Percentiles rank a stretch among this genome's conserved stretches.
Conservation (phyloP, 2,888 invertebrate species). For the Coelinius sp. region DNA sequence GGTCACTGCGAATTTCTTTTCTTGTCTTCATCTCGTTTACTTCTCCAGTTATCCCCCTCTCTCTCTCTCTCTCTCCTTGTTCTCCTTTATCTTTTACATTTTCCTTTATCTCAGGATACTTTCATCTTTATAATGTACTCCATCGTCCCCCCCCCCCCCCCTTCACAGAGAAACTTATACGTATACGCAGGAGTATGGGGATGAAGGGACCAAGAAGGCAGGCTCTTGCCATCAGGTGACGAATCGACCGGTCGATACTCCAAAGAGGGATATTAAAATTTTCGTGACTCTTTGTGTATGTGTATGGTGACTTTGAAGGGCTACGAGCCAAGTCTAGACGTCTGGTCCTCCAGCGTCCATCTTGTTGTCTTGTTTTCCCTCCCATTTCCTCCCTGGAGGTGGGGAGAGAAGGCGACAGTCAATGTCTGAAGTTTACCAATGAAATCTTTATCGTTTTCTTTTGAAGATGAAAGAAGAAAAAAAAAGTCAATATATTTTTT, state of each 20-base stretch:
- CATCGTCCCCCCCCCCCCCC: not conserved
- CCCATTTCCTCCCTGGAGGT: not conserved
- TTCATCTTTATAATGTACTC: slow-evolving; percentile 33
- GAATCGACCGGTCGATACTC: slow-evolving; percentile 18
- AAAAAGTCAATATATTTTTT: not conserved
- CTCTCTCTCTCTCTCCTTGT: not conserved
- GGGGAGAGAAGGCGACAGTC: not conserved
- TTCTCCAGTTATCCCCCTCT: not conserved
- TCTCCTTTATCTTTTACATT: not conserved
- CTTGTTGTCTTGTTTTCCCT: slow-evolving; percentile 26
- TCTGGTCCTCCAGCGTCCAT: slow-evolving; percentile 30
- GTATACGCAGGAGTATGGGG: slow-evolving; percentile 41
- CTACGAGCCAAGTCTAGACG: slow-evolving; percentile 28
- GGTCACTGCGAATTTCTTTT: slow-evolving; percentile 24
- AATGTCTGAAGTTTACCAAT: slow-evolving; percentile 15
- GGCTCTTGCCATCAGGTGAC: slow-evolving; percentile 16
- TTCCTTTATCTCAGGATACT: slow-evolving; percentile 15
- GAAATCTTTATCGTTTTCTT: not conserved
- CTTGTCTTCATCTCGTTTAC: slow-evolving; percentile 23
- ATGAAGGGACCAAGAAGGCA: not conserved
- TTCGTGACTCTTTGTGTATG: slow-evolving; percentile 1
- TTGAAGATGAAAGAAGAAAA: not conserved
- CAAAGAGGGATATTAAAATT: slow-evolving; percentile 34
- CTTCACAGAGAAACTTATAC: slow-evolving; percentile 41
- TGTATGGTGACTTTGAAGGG: slow-evolving; percentile 28